Percentiles rank a stretch among this genome's conserved stretches.
phyloP scores from a whole-genome alignment of 2,113 vertebrate genomes.

The Oreochromis niloticus region DNA sequence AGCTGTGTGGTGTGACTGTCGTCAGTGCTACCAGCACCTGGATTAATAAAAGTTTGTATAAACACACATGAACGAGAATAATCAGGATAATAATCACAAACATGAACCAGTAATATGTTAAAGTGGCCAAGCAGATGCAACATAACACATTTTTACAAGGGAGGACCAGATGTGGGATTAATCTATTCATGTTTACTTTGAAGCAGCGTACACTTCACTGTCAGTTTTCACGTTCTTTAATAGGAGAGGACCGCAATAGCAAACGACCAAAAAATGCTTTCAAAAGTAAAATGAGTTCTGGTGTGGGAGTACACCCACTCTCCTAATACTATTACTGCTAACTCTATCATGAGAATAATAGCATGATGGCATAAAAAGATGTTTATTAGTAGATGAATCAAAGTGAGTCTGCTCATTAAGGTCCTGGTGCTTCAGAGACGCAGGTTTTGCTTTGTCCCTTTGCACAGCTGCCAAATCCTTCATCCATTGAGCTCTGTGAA shows the following conservation, averaged over 20 bases:
- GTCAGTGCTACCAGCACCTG: not conserved
- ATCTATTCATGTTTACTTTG: not conserved
- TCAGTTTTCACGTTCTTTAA: not conserved
- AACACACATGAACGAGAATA: not conserved
- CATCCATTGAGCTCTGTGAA: conserved; percentile 67
- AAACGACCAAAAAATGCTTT: not conserved
- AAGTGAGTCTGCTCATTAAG: not conserved
- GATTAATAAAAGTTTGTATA: not conserved
- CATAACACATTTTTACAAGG: not conserved
- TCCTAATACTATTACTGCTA: not conserved
- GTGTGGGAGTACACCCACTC: not conserved
- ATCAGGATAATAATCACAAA: not conserved
- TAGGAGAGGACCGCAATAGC: not conserved
- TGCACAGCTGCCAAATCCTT: conserved; percentile 74
- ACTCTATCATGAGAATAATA: not conserved
- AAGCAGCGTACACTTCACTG: conserved; percentile 54
- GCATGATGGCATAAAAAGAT: not conserved
- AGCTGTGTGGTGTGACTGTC: not conserved
- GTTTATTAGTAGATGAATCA: not conserved
- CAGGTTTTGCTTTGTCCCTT: conserved; percentile 68
- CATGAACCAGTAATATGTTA: not conserved
- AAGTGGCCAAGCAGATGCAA: not conserved
- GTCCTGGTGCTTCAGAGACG: not conserved
- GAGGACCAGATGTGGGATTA: not conserved
- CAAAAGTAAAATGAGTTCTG: not conserved